Percentiles rank a stretch among this genome's conserved stretches.
phyloP scores from a whole-genome alignment of 2,113 vertebrate genomes.

The Varanus salvator region DNA sequence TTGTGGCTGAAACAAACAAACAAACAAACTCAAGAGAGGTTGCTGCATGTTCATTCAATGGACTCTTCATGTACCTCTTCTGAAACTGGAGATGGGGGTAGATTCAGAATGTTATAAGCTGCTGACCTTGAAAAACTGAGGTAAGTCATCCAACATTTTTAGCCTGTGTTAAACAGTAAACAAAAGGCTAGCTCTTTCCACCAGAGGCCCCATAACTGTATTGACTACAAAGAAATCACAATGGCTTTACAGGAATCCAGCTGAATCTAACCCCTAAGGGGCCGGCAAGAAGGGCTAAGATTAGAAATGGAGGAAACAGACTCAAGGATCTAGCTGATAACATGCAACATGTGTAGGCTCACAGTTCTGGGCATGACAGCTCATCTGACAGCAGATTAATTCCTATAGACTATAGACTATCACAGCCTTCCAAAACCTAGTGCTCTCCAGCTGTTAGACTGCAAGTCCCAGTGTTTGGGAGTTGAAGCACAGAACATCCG shows the following conservation, averaged over 20 bases:
- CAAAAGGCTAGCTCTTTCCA: background rate
- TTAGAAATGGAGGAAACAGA: conserved; percentile 7
- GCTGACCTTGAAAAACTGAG: conserved; percentile 11
- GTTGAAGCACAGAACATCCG: too few relatives aligned
- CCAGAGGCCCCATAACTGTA: background rate
- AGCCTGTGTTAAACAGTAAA: conserved; percentile 27
- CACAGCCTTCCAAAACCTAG: background rate
- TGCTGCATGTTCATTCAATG: accelerated
- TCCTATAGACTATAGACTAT: background rate
- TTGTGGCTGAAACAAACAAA: conserved; percentile 23
- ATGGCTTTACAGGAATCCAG: background rate
- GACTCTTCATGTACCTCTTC: background rate
- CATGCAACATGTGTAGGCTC: background rate
- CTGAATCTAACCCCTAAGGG: background rate
- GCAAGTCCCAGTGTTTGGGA: too few relatives aligned
- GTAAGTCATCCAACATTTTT: accelerated
- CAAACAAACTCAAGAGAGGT: background rate
- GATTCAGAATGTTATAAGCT: conserved; percentile 13
- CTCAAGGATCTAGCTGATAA: background rate
- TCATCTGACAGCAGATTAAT: background rate
- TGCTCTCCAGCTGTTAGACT: too few relatives aligned
- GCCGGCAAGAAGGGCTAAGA: conserved; percentile 19
- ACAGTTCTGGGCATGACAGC: background rate
- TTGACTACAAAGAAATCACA: background rate
- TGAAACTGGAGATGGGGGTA: conserved; percentile 25